These are phyloP conservation scores for Scomber scombrus DNA, from an alignment of 2,113 vertebrate genomes.

Conservation along the genomic window DNA sequence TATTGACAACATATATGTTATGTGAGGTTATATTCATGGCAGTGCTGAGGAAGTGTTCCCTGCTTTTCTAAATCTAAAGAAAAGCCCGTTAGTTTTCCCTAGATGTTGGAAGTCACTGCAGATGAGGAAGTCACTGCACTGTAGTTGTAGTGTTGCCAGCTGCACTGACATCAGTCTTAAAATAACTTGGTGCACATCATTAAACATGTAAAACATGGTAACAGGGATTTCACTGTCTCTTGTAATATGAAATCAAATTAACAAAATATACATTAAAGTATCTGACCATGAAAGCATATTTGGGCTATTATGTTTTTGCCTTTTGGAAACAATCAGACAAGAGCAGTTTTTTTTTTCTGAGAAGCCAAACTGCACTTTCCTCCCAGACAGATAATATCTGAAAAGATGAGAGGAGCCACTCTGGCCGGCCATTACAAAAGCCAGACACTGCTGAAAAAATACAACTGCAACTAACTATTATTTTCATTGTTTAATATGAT, in stretches of 20 bases:
- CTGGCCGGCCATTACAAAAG: neutral
- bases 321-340: neutral
- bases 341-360: neutral
- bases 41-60: too few relatives aligned
- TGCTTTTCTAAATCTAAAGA: neutral
- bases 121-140: neutral
- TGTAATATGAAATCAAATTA: conserved; percentile 27
- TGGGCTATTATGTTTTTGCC: neutral
- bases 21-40: too few relatives aligned
- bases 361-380: neutral
- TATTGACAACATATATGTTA: too few relatives aligned
- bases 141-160: conserved; percentile 10
- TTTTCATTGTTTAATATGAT: too few relatives aligned
- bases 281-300: neutral
- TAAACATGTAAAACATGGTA: conserved; percentile 52
- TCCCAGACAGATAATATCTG: neutral
- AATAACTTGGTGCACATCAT: conserved; percentile 56
- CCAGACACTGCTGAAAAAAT: too few relatives aligned
- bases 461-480: too few relatives aligned
- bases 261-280: neutral
- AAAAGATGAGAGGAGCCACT: neutral
- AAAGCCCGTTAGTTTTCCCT: neutral
- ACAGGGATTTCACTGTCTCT: conserved; percentile 11
- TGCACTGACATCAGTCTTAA: conserved; percentile 57
- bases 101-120: neutral